Base-by-base conservation (phyloP, 2,888 invertebrate species). In the Dynastes hyllus region DNA sequence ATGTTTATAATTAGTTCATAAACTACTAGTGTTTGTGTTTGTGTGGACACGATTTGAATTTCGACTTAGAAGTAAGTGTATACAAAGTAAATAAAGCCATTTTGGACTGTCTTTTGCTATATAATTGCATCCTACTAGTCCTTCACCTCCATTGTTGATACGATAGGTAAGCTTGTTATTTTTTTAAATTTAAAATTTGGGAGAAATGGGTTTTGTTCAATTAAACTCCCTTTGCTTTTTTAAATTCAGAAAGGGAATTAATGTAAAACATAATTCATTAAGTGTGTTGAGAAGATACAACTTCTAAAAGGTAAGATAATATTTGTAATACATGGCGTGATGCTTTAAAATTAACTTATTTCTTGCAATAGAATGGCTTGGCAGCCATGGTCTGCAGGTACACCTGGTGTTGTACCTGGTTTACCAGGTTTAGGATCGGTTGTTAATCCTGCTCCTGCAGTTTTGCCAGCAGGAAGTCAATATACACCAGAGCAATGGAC, bases 401-500 rank as follows among this genome's bases (percentile, higher is more conserved):
- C 78, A 51, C 82, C 83, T 9, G 82, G 78, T 29, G 80, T 78
- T 63, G 80, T 82, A 6, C 79, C 81, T 63, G 71, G 78, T 16
- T 78, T 81, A 76, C 58, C 81, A 16, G 80, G 81, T 51, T 66
- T 83, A 13, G 53, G 81, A 16, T 81, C 84, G 6, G 81, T 84
- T 13, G 79, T 86, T 79, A 86, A 86, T 83, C 83, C 86, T 16
- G 77, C 83, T 63, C 79, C 82, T n/a, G 76, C 77, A 27, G 77
- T 79, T 58, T 76, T 85, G 45, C 84, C 87, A 13, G 83, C 87
- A 13, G 85, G 85, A n/a, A 81, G 88, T 78, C 88, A 90, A 27
- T 93, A 92, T 82, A 92, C 92, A 5, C 88, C 92, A 63, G 94
- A 94, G 83, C 94, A 94, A 87, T 94, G 94, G 94, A 90, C 92